Base-by-base conservation (phyloP, 2,888 invertebrate species). In the Pyrrhia umbra region DNA sequence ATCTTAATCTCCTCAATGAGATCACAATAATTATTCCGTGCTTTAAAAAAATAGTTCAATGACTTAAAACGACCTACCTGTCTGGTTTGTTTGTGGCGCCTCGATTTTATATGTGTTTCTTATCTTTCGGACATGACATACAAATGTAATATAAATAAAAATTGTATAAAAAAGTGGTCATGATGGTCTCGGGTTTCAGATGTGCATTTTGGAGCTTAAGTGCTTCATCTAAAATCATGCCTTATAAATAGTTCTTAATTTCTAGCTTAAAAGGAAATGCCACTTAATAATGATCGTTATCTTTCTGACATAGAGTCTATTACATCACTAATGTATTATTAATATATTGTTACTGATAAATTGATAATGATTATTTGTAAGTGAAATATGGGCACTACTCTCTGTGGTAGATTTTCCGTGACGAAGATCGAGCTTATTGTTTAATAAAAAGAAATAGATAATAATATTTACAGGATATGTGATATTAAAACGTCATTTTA, bases 11-110 rank as follows among this genome's bases (percentile, higher is more conserved):
- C n/a, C 34, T 34, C n/a, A n/a, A 34, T 34, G 34, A n/a, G n/a
- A 34, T 13, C 34, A n/a, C n/a, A 34, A n/a, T 34, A 27, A 10
- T 10, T 34, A 34, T 34, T 34, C 5, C n/a, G 34, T n/a, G 6
- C 13, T 34, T 34, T 5, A n/a, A n/a, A 34, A n/a, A 3, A n/a
- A 9, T 34, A 34, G 34, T 34, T 34, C 34, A 34, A 34, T 3
- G 20, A 43, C 15, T 9, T 15, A 23, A n/a, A 46, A 21, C 5
- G 20, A 43, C 15, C 6, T 15, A 23, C 15, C 8, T 15, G 43
- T 47, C 46, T 15, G n/a, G 2, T 2, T 43, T 65, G 52, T 65
- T 43, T 56, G 10, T 23, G 23, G 8, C 27, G 9, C 34, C 16
- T 2, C 15, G 3, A 23, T 13, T 40, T 56, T 50, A 40, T 9